Evolutionary conservation across 2,888 invertebrate species (phyloP).

Genomic region (Ctenicera cuprea): DNA sequence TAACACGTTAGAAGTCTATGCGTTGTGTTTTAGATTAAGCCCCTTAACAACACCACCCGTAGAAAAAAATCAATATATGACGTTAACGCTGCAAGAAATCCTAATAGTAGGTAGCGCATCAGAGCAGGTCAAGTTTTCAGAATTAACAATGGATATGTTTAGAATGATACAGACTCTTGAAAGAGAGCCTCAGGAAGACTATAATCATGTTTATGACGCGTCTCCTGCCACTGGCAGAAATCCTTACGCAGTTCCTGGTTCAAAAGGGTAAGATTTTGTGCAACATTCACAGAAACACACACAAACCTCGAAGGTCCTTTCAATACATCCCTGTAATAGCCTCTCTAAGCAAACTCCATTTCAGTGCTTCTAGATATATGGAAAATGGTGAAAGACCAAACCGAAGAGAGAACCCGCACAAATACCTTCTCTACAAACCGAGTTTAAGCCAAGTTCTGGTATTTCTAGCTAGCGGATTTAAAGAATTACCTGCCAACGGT

Average conservation of each 20-base stretch:
- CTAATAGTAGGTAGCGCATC: constrained; percentile 94
- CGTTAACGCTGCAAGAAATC: constrained; percentile 92
- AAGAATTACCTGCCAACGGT: constrained; percentile 94
- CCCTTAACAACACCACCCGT: constrained; percentile 90
- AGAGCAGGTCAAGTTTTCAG: constrained; percentile 97
- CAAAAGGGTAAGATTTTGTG: constrained; percentile 66
- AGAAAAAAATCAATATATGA: constrained; percentile 91
- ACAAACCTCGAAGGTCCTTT: constrained; percentile 9
- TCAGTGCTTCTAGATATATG: constrained; percentile 68
- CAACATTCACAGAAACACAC: background rate
- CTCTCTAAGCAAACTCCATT: constrained; percentile 43
- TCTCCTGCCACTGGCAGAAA: constrained; percentile 82
- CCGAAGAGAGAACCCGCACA: constrained; percentile 94
- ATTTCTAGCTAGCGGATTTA: constrained; percentile 93
- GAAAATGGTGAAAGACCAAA: constrained; percentile 83
- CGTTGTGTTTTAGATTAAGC: constrained; percentile 78
- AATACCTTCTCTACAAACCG: constrained; percentile 96
- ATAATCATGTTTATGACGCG: constrained; percentile 82
- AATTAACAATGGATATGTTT: constrained; percentile 98
- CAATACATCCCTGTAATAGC: background rate
- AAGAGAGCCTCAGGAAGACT: constrained; percentile 90
- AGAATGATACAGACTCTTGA: constrained; percentile 96
- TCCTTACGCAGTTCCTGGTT: constrained; percentile 73
- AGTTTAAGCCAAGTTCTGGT: constrained; percentile 95
- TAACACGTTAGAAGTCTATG: background rate